Base-by-base conservation (phyloP, 23 tunicate genomes). In the Pegea sp. region DNA sequence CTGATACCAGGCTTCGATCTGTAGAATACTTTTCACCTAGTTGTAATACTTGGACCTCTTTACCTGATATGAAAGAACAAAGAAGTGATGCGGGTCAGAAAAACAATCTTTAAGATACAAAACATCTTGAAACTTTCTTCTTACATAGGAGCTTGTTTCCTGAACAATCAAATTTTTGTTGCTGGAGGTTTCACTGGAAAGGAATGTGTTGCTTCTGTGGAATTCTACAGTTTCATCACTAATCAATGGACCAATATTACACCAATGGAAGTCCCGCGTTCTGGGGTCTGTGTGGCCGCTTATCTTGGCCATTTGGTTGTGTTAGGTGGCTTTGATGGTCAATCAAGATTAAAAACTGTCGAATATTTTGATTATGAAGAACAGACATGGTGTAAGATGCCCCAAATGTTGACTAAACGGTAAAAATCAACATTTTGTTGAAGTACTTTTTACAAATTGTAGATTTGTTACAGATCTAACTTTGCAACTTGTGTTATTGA, bases 1-100 rank as follows among this genome's bases (percentile, higher is more conserved):
- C 63, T 26, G 74, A 61, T 3, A 42, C 57, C 23, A 52, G 93
- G 19, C 50, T 81, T 3, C 71, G 66, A 49, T 71, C 93, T 6
- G 93, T 75, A 22, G 93, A 81, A 54, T 62, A 61, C 24, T 81
- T 59, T 43, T 44, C 63, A 29, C 93, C 93, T 24, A 13, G 43
- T 16, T 13, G 29, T 5, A 81, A 81, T 64, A 63, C 59, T 6
- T 81, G 93, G 93, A 57, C 42, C 22, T 70, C 49, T 18, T 44
- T 81, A 7, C 93, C 93, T 23, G 78, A 81, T 34, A 81, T 81
- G 93, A 11, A 25, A 22, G 80, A 81, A 61, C 64, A 69, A 44
- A 48, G 93, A 48, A 81, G 93, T 49, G 93, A 81, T 31, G 93
- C 93, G 56, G 93, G 93, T 81, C n/a, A n/a, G n/a, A n/a, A n/a